phyloP scores from a whole-genome alignment of 2,797 vertebrate species.

The Anabacerthia variegaticeps region DNA sequence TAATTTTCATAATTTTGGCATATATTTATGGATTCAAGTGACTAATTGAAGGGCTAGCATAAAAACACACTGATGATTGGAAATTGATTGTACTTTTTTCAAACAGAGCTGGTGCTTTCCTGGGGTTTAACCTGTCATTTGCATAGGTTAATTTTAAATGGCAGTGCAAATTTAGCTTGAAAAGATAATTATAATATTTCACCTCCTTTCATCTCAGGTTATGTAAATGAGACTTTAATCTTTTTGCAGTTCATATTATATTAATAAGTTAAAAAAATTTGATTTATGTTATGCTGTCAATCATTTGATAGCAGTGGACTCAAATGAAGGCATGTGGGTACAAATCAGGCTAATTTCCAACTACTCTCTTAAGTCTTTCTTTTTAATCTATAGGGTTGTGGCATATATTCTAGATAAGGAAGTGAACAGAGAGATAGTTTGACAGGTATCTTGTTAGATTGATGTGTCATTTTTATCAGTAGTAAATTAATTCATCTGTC shows the following conservation, averaged over 20 bases:
- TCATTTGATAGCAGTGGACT: conserved; percentile 69
- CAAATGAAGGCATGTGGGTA: conserved; percentile 73
- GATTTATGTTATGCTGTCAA: conserved; percentile 84
- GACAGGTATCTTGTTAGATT: conserved; percentile 22
- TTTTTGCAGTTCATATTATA: conserved; percentile 82
- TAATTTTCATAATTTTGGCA: not conserved
- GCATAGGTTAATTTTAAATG: conserved; percentile 96
- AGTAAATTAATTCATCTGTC: conserved; percentile 38
- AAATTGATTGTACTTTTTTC: conserved; percentile 65
- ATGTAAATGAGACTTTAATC: conserved; percentile 89
- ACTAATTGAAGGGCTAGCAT: conserved; percentile 53
- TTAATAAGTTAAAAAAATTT: conserved; percentile 75
- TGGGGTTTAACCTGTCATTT: conserved; percentile 87
- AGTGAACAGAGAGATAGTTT: conserved; percentile 20
- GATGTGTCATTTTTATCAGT: conserved; percentile 52
- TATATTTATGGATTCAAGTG: conserved; percentile 37
- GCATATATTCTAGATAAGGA: conserved; percentile 42
- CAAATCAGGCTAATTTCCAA: conserved; percentile 79
- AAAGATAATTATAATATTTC: conserved; percentile 96
- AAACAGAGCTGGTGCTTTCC: conserved; percentile 72
- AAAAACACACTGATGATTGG: conserved; percentile 63
- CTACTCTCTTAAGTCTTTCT: conserved; percentile 26
- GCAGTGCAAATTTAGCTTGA: conserved; percentile 93
- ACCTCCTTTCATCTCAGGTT: conserved; percentile 86
- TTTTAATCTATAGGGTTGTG: conserved; percentile 13